A percentile compares a stretch with the other conserved stretches of the same genome.
Conservation (phyloP, 2,888 invertebrate species). For the Alviniconcha strummeri region DNA sequence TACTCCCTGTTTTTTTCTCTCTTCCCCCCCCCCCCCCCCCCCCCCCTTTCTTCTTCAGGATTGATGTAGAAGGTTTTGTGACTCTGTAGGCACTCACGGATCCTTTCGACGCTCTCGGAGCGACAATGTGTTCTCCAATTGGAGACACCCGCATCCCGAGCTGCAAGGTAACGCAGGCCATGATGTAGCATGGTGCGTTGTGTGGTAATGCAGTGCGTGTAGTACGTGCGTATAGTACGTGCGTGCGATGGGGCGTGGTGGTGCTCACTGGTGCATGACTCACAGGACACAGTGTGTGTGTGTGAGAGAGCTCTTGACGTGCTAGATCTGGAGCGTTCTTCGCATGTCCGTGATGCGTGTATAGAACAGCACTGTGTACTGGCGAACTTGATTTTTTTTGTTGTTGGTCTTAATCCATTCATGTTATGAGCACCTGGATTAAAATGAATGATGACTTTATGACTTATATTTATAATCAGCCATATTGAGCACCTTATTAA, state of each 20-base stretch:
- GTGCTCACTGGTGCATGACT: constrained; percentile 29
- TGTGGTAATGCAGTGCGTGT: constrained; percentile 24
- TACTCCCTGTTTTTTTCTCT: no score
- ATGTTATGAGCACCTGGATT: no score
- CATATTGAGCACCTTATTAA: no score
- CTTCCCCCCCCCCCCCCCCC: no score
- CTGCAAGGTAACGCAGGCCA: constrained; percentile 29
- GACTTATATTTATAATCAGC: no score
- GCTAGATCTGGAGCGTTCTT: constrained; percentile 4
- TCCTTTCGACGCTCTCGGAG: constrained; percentile 27
- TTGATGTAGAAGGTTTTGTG: neutral
- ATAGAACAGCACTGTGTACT: constrained; percentile 12
- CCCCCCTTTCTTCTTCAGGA: no score
- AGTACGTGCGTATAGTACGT: neutral
- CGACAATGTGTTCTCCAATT: constrained; percentile 29
- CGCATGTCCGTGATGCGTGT: constrained; percentile 17
- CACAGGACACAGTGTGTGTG: constrained; percentile 14
- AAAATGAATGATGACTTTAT: no score
- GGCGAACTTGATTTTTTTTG: no score
- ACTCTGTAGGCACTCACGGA: constrained; percentile 26
- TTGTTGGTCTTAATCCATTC: no score
- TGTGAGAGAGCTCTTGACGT: constrained; percentile 20
- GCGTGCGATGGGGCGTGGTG: constrained; percentile 23
- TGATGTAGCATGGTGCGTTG: constrained; percentile 25
- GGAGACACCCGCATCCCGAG: constrained; percentile 27